Conservation (phyloP, 2,113 vertebrate genomes). For the Varanus komodoensis region DNA sequence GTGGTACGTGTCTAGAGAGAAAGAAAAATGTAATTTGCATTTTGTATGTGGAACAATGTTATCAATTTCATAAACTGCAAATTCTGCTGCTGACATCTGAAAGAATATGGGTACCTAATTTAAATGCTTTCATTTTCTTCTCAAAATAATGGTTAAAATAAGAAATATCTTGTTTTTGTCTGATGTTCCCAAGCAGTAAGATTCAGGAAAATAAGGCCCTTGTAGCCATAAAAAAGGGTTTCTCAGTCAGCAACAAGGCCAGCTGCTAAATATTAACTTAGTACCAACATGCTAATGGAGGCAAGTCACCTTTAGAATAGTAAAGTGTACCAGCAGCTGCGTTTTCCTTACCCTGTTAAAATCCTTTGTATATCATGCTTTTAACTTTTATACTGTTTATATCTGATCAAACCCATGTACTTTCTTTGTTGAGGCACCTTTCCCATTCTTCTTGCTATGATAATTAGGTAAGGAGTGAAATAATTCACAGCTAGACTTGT, state of each 20-base stretch:
- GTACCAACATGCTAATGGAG: conserved; percentile 39
- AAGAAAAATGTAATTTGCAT: background rate
- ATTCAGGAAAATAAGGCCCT: conserved; percentile 60
- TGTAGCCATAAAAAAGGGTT: conserved; percentile 50
- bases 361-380: conserved; percentile 5
- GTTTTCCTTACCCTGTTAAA: conserved; percentile 35
- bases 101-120: background rate
- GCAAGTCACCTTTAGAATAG: conserved; percentile 54
- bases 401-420: background rate
- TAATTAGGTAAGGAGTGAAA: background rate
- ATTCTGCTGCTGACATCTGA: background rate
- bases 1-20: too few species aligned
- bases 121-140: background rate
- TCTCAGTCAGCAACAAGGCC: conserved; percentile 67
- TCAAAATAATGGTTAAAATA: background rate
- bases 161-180: conserved; percentile 35
- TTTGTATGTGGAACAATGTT: background rate
- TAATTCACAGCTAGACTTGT: background rate
- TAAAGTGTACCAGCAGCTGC: conserved; percentile 48
- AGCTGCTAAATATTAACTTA: conserved; percentile 69
- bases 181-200: conserved; percentile 51
- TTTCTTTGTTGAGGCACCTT: background rate
- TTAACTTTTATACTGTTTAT: conserved; percentile 2
- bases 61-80: background rate
- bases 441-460: conserved; percentile 4